Percentiles rank a stretch among this genome's conserved stretches.
Evolutionary conservation across 2,888 invertebrate species (phyloP).

Genomic region (Drosophila subquinaria): DNA sequence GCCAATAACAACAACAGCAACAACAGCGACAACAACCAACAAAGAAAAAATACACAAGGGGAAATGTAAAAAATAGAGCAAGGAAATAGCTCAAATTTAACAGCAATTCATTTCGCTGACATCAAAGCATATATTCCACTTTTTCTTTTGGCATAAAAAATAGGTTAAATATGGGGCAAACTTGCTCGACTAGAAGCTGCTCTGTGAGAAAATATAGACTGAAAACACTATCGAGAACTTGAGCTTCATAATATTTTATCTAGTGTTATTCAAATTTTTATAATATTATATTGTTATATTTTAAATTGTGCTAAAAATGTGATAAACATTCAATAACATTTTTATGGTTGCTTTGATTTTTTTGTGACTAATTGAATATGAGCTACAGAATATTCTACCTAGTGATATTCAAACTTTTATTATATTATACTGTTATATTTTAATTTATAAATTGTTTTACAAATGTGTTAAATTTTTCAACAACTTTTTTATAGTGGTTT

Average conservation of each 20-base stretch:
- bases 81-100: slow-evolving; percentile 36
- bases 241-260: neutral
- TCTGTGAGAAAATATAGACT: neutral
- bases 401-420: too few species aligned
- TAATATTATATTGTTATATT: too few species aligned
- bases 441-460: too few species aligned
- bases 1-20: slow-evolving; percentile 36
- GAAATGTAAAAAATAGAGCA: neutral
- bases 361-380: too few species aligned
- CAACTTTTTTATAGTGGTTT: too few species aligned
- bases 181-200: neutral
- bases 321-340: too few species aligned
- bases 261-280: too few species aligned
- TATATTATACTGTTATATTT: too few species aligned
- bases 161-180: neutral
- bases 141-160: slow-evolving; percentile 10
- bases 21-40: neutral
- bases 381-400: too few species aligned
- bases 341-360: too few species aligned
- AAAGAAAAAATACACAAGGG: neutral
- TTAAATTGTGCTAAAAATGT: too few species aligned
- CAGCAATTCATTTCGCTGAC: slow-evolving; percentile 41
- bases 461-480: too few species aligned
- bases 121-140: slow-evolving; percentile 31
- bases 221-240: neutral